Evolutionary conservation across 2,888 invertebrate genomes (phyloP), one percentile per base, ranked within the genome.

Genomic region (Ellobium chinense): DNA sequence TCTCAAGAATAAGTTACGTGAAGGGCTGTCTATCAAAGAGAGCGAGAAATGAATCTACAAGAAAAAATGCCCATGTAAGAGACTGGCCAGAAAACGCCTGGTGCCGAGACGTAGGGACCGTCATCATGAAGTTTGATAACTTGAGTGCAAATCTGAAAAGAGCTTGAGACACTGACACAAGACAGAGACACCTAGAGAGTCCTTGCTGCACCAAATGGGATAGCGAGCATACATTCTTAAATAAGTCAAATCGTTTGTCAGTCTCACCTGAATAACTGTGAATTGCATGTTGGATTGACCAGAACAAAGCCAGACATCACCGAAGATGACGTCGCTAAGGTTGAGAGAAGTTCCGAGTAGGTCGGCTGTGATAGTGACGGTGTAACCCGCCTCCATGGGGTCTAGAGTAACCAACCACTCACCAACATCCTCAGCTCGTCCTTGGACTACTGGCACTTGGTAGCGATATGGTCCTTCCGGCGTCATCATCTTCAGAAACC

Each of bases 281-380:
- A 90, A 89, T 78, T 83, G 83, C 91, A 91, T 91, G 78, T 91
- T 91, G 73, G 90, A 89, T 81, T 92, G 90, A 39, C 92, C 92
- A 36, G 91, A 91, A 77, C 92, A 92, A 7, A 92, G 37, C 92
- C 92, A 92, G 0, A 92, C 91, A 78, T 92, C 92, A 14, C 92
- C 92, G 84, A 92, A 91, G 72, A 90, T 73, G 14, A 92, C 91
- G 82, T 91, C 88, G 18, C 75, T 78, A 2, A 92, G 66, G 2
- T 80, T 82, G n/a, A 87, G 83, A 12, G 73, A 74, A 37, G 85
- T 83, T 12, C 79, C 83, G n/a, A 75, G 83, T n/a, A 88, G 86
- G 21, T 66, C 76, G 1, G 87, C 89, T 1, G 80, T 84, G 24
- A 91, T 78, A 2, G 54, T 83, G 72, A 83, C 87, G 4, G 89